phyloP scores from a whole-genome alignment of 2,888 invertebrate genomes.

The Oxystoma pomonae region DNA sequence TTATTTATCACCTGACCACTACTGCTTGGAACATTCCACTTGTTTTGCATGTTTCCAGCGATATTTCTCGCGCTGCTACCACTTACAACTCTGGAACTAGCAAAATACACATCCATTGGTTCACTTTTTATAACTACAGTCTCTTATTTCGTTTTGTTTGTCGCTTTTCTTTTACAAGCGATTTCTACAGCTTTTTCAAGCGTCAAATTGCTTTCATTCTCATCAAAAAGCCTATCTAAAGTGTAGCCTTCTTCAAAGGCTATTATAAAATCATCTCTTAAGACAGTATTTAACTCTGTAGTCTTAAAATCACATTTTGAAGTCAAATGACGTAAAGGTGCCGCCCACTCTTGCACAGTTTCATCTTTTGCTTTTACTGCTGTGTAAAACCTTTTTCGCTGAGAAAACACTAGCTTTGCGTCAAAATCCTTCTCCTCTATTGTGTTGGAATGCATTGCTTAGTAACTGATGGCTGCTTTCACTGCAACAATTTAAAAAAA shows the following conservation, averaged over 20 bases:
- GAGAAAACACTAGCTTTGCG: slow-evolving; percentile 11
- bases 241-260: slow-evolving; percentile 12
- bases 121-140: not conserved
- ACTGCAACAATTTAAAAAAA: not conserved
- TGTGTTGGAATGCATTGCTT: too few relatives aligned
- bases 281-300: slow-evolving; percentile 1
- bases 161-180: slow-evolving; percentile 3
- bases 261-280: slow-evolving; percentile 12
- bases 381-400: slow-evolving; percentile 14
- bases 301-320: slow-evolving; percentile 11
- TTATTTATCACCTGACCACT: not conserved
- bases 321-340: slow-evolving; percentile 6
- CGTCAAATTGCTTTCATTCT: slow-evolving; percentile 11
- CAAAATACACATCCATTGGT: not conserved
- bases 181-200: slow-evolving; percentile 4
- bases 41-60: not conserved
- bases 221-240: too few relatives aligned
- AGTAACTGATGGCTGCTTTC: slow-evolving; percentile 1
- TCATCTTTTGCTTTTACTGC: slow-evolving; percentile 18
- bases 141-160: not conserved
- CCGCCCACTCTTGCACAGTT: slow-evolving; percentile 14
- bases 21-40: not conserved
- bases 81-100: not conserved
- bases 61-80: not conserved
- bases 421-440: not conserved